Evolutionary conservation across 2,797 vertebrate species (phyloP), one percentile per base, ranked within the genome.

Genomic region (Siniperca scherzeri): DNA sequence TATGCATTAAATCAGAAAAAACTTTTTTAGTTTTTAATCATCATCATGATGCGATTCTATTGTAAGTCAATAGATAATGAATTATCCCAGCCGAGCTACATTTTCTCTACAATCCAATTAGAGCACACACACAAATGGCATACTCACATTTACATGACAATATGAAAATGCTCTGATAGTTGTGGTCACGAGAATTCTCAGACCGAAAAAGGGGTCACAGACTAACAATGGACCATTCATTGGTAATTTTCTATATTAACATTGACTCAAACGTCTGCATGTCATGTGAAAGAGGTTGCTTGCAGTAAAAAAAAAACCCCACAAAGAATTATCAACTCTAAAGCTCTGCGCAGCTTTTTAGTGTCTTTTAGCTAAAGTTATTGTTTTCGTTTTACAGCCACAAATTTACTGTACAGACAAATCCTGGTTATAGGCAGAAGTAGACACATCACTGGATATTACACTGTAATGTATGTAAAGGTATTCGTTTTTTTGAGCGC

Each of bases 131-230:
- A 87, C 64, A 40, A 75, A 79, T 22, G 33, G 17, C 56, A 59
- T 53, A 21, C 27, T 25, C 13, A 56, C 16, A 89, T 88, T 91
- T 87, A 74, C 88, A 88, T 78, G 74, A 91, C 81, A 92, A 91
- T 77, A 56, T 25, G 12, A 78, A 78, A 64, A 61, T 10, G 6
- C 62, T 61, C 44, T 33, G 9, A 80, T 19, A 55, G 59, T 69
- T 71, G 10, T 40, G 67, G 61, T 78, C 59, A n/a, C 61, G 61
- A 79, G 55, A 85, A 75, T 70, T 86, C 64, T 68, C 38, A n/a
- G 55, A 46, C 22, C 0, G 5, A 67, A 78, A 88, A 88, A 38
- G 48, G 38, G 88, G 84, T 89, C 90, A 81, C 46, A 22, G 46
- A 77, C 60, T 33, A 89, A 89, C 69, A 84, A 82, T 74, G 59